Percentiles rank a stretch among this genome's conserved stretches.
Conservation (phyloP, 2,888 invertebrate genomes). For the Trichopoda pennipes region DNA sequence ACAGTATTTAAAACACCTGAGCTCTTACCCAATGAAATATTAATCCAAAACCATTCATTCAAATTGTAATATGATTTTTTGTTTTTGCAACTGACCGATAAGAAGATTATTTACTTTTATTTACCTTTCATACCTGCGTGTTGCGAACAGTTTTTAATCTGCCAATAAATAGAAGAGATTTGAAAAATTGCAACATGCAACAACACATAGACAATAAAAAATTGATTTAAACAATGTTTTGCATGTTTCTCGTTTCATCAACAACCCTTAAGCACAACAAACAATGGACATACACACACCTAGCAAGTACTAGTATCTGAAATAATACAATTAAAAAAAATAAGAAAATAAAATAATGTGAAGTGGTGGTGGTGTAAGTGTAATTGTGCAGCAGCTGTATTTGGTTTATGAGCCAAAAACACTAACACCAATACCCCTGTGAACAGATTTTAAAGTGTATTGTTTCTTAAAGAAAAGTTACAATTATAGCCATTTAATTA, state of each 20-base stretch:
- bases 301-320: slow-evolving; percentile 13
- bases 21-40: not conserved
- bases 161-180: slow-evolving; percentile 32
- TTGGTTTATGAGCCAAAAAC: not conserved
- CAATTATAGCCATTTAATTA: no score
- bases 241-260: slow-evolving; percentile 60
- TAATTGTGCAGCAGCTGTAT: slow-evolving; percentile 16
- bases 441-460: slow-evolving; percentile 6
- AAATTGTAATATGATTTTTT: not conserved
- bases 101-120: slow-evolving; percentile 16
- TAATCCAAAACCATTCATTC: not conserved
- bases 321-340: slow-evolving; percentile 40
- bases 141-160: slow-evolving; percentile 25
- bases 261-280: slow-evolving; percentile 45
- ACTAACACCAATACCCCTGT: not conserved
- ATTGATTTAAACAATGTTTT: slow-evolving; percentile 54
- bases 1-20: not conserved
- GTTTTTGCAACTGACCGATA: slow-evolving; percentile 29
- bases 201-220: slow-evolving; percentile 1
- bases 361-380: slow-evolving; percentile 14
- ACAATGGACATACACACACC: not conserved
- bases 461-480: not conserved
- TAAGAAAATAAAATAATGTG: slow-evolving; percentile 38
- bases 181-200: slow-evolving; percentile 10
- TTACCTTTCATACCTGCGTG: slow-evolving; percentile 5